phyloP scores from a whole-genome alignment of 2,888 invertebrate species.

The Hipparchia semele region DNA sequence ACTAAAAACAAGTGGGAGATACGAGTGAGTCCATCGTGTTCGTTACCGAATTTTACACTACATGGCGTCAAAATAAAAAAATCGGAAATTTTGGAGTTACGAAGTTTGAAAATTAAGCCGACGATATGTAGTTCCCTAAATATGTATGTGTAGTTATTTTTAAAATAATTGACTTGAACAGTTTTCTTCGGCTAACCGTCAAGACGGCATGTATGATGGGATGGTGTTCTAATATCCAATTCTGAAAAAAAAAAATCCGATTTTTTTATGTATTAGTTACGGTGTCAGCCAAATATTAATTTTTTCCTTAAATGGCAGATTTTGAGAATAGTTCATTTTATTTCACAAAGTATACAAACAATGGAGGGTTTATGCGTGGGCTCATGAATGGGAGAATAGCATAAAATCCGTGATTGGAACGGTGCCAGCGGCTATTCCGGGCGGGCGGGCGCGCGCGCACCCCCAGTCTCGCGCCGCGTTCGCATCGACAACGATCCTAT shows the following conservation, averaged over 20 bases:
- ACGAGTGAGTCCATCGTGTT: no score
- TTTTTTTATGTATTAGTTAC: neutral
- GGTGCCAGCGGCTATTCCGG: slow-evolving; percentile 73
- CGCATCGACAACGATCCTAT: slow-evolving; percentile 48
- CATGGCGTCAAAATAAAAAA: no score
- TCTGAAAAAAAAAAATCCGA: neutral
- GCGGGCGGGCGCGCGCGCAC: slow-evolving; percentile 72
- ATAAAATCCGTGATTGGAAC: slow-evolving; percentile 63
- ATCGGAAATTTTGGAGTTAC: no score
- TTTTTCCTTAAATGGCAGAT: neutral
- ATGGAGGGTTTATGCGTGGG: slow-evolving; percentile 40
- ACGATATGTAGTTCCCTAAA: no score
- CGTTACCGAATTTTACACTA: no score
- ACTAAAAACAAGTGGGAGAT: no score
- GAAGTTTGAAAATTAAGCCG: no score
- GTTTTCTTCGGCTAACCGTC: no score
- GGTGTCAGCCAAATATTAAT: neutral
- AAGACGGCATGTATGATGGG: no score
- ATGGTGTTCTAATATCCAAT: neutral
- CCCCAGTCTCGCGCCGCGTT: slow-evolving; percentile 69
- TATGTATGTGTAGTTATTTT: no score
- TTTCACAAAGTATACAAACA: slow-evolving; percentile 29
- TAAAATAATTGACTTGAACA: no score
- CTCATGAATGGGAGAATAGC: slow-evolving; percentile 73
- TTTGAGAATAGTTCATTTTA: slow-evolving; percentile 1